Evolutionary conservation across 2,797 vertebrate genomes (phyloP).

Genomic region (Esox lucius): DNA sequence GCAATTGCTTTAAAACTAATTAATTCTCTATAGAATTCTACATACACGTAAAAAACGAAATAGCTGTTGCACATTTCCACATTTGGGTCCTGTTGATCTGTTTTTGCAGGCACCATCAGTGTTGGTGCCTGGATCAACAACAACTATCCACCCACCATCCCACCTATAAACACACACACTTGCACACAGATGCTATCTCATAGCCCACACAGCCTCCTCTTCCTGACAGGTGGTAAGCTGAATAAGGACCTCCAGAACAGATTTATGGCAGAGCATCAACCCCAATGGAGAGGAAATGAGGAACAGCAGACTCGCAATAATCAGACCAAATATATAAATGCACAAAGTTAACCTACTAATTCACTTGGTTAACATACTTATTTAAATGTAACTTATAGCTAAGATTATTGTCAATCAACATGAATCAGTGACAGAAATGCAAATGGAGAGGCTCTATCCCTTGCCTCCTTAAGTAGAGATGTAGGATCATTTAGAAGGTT

Average conservation of each 20-base stretch:
- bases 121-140: constrained; percentile 1
- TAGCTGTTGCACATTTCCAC: constrained; percentile 23
- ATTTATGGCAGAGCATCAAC: constrained; percentile 22
- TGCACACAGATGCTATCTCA: not conserved
- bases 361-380: not conserved
- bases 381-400: not conserved
- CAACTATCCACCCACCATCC: not conserved
- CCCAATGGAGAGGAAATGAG: constrained; percentile 1
- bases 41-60: not conserved
- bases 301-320: constrained; percentile 20
- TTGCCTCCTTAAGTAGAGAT: not conserved
- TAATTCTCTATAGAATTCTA: not conserved
- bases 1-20: not conserved
- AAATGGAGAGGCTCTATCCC: not conserved
- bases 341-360: not conserved
- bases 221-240: constrained; percentile 35
- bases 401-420: not conserved
- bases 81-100: constrained; percentile 7
- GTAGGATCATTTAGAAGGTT: no score
- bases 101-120: not conserved
- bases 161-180: not conserved
- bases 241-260: constrained; percentile 16
- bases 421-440: not conserved
- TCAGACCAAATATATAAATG: not conserved
- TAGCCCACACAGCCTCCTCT: constrained; percentile 9